Evolutionary conservation across 2,797 vertebrate species (phyloP), one percentile per base, ranked within the genome.

Genomic region (Alectoris magna): DNA sequence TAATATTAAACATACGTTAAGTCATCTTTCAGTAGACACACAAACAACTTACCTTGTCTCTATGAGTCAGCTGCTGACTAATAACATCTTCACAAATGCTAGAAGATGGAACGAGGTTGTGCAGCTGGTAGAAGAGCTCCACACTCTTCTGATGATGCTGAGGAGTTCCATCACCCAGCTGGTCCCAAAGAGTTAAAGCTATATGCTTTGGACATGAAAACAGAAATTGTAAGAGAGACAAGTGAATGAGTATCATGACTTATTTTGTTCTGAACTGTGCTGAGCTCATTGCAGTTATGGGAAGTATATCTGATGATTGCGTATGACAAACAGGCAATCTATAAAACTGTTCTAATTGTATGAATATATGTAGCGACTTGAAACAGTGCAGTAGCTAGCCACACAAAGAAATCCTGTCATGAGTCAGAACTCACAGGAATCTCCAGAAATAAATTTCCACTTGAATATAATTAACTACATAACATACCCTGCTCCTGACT

Each of bases 71-170:
- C 82, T 99, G 99, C 96, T 99, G 99, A 96, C 99, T 99, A 97
- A 99, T 99, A 97, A 99, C 99, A 72, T 99, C 99, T 96, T 99
- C 99, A 95, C 99, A 99, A 97, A 99, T 99, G 96, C 99, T 99
- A 81, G 99, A 99, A 84, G 99, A 99, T 14, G 99, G 99, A 94
- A 99, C 99, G 19, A 99, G 98, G 97, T 99, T 99, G 98, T 99
- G 99, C 63, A 99, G 98, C 94, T 99, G 99, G 95, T 99, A 99
- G 97, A 99, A 99, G 36, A 99, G 98, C 94, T 99, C 99, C 80
- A 99, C 99, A 27, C 99, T 99, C 96, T 99, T 99, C 95, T 99
- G 99, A 96, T 99, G 99, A 96, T 99, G 98, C 95, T 99, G 99
- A 90, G 99, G 99, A 29, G 98, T 99, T 53, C 97, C 97, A 92